Conservation (phyloP, 2,888 invertebrate species). For the Holacanthella duospinosa region DNA sequence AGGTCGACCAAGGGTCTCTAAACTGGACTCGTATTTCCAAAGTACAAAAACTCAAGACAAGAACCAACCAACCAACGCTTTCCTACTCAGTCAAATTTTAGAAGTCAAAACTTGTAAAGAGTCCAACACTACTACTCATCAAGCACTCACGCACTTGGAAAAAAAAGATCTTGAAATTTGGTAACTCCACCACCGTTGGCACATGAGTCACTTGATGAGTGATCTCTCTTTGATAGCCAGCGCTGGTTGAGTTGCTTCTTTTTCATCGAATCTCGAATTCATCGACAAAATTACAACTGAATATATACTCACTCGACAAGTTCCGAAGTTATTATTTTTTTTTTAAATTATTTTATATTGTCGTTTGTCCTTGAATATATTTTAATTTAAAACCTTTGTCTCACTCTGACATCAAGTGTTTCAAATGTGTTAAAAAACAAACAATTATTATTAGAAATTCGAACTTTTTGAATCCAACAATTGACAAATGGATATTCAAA, state of each 20-base stretch:
- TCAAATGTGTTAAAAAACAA: too few relatives aligned
- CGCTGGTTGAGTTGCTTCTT: conserved; percentile 36
- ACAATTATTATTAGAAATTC: too few relatives aligned
- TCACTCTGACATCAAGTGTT: too few relatives aligned
- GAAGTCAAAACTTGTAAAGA: neutral
- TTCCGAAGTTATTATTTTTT: too few relatives aligned
- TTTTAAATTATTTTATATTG: neutral
- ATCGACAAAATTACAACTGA: too few relatives aligned
- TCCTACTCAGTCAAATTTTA: neutral
- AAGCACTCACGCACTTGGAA: conserved; percentile 2
- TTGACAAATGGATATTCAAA: too few relatives aligned
- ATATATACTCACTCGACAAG: too few relatives aligned
- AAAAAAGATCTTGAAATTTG: conserved; percentile 22
- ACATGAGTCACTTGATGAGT: neutral
- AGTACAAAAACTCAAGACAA: neutral
- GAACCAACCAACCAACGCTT: too few relatives aligned
- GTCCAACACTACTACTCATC: neutral
- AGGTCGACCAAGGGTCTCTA: conserved; percentile 14
- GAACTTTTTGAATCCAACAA: too few relatives aligned
- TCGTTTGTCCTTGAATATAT: too few relatives aligned
- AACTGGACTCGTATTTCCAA: neutral
- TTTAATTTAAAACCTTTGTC: too few relatives aligned
- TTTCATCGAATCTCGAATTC: conserved; percentile 20
- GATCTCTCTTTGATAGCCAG: conserved; percentile 22
- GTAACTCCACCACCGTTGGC: conserved; percentile 39